phyloP scores from a whole-genome alignment of 1,140 invertebrate species.

The Diorhabda sublineata region DNA sequence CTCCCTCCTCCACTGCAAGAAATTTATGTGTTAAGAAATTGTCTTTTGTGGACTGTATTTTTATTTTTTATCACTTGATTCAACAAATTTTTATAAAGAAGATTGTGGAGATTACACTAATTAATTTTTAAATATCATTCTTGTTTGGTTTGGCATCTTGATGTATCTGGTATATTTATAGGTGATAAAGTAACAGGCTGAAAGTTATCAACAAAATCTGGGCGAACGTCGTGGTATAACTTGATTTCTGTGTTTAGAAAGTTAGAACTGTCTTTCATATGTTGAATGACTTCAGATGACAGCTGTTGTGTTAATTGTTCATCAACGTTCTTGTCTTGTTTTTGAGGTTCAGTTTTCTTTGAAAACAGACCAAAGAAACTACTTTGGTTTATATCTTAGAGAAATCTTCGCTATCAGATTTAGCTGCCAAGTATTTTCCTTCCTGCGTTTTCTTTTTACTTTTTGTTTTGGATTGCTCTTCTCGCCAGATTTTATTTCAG shows the following conservation, averaged over 20 bases:
- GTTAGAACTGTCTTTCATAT: constrained; percentile 24
- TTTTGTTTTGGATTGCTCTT: constrained; percentile 13
- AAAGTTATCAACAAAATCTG: constrained; percentile 1
- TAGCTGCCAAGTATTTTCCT: constrained; percentile 5
- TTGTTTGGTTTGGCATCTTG: too few species aligned
- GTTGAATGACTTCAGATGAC: constrained; percentile 3
- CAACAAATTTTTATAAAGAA: too few species aligned
- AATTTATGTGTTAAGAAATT: too few species aligned
- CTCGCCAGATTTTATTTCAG: neutral
- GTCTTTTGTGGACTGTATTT: too few species aligned
- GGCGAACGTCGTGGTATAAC: constrained; percentile 27
- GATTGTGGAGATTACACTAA: too few species aligned
- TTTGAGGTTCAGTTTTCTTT: constrained; percentile 31
- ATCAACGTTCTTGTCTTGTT: constrained; percentile 14
- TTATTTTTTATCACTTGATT: too few species aligned
- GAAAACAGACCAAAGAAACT: constrained; percentile 29
- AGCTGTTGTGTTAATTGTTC: constrained; percentile 6
- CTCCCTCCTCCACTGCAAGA: too few species aligned
- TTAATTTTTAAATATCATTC: too few species aligned
- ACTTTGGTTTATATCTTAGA: constrained; percentile 32
- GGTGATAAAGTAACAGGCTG: neutral
- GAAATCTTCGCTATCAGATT: constrained; percentile 32
- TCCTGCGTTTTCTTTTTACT: constrained; percentile 10
- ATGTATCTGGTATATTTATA: neutral
- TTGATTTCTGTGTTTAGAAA: constrained; percentile 33